Conservation (phyloP, 1,140 invertebrate genomes). For the Danaus plexippus region DNA sequence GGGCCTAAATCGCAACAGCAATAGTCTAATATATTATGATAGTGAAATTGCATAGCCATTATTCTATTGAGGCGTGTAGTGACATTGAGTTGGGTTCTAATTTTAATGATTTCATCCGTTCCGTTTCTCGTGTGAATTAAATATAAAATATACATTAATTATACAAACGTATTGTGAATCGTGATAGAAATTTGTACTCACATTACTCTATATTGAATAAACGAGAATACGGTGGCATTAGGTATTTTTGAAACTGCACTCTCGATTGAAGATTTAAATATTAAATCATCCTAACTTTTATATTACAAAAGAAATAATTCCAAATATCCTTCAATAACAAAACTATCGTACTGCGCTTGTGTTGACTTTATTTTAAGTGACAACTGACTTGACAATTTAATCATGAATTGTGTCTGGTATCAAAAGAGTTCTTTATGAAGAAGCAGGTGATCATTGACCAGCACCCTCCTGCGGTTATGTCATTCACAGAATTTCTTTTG, state of each 20-base stretch:
- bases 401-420: conserved; percentile 12
- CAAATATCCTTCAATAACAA: too few relatives aligned
- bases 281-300: too few relatives aligned
- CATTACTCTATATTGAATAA: too few relatives aligned
- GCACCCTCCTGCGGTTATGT: conserved; percentile 29
- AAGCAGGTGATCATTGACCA: conserved; percentile 23
- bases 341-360: too few relatives aligned
- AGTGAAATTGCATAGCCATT: conserved; percentile 38
- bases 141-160: background rate
- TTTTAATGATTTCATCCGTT: conserved; percentile 2
- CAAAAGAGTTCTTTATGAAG: conserved; percentile 15
- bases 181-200: too few relatives aligned
- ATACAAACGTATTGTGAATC: too few relatives aligned
- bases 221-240: too few relatives aligned
- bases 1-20: too few relatives aligned
- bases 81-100: conserved; percentile 10
- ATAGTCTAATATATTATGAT: conserved; percentile 20
- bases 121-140: background rate
- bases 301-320: too few relatives aligned
- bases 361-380: too few relatives aligned
- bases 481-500: conserved; percentile 22
- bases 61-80: conserved; percentile 33
- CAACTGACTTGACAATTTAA: conserved; percentile 12
- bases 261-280: too few relatives aligned
- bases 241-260: too few relatives aligned